A percentile compares a stretch with the other conserved stretches of the same genome.
Conservation (phyloP, 2,797 vertebrate species). For the Morus bassanus region DNA sequence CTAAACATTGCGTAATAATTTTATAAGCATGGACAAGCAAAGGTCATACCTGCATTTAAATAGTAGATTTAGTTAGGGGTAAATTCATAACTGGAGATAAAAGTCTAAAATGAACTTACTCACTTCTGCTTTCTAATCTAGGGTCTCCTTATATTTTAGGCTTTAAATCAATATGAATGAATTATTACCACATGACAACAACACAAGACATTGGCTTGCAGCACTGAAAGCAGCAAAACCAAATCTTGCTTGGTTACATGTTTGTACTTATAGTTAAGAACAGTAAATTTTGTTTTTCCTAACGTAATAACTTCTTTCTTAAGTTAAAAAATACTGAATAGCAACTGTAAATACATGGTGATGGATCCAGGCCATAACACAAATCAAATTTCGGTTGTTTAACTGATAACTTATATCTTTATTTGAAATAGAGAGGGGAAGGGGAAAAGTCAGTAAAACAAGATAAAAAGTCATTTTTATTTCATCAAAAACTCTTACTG, state of each 20-base stretch:
- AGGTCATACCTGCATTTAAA: neutral
- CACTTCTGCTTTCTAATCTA: neutral
- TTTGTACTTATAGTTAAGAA: neutral
- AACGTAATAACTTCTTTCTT: neutral
- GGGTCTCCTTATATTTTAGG: neutral
- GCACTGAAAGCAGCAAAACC: neutral
- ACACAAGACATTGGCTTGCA: neutral
- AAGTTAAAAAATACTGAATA: neutral
- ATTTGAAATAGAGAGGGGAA: slow-evolving; percentile 41
- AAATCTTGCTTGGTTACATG: neutral
- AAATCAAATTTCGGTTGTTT: slow-evolving; percentile 34
- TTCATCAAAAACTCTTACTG: slow-evolving; percentile 19
- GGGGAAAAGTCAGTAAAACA: slow-evolving; percentile 11
- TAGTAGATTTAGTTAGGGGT: neutral
- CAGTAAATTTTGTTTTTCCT: neutral
- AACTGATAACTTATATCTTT: neutral
- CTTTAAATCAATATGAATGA: neutral
- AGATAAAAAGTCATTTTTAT: slow-evolving; percentile 25
- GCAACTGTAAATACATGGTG: neutral
- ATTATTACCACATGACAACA: neutral
- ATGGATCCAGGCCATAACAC: neutral
- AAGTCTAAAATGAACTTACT: neutral
- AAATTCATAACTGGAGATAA: neutral
- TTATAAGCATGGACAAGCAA: neutral
- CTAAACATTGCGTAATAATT: neutral